phyloP scores from a whole-genome alignment of 2,797 vertebrate species.

The Acestrorhynchus altus region DNA sequence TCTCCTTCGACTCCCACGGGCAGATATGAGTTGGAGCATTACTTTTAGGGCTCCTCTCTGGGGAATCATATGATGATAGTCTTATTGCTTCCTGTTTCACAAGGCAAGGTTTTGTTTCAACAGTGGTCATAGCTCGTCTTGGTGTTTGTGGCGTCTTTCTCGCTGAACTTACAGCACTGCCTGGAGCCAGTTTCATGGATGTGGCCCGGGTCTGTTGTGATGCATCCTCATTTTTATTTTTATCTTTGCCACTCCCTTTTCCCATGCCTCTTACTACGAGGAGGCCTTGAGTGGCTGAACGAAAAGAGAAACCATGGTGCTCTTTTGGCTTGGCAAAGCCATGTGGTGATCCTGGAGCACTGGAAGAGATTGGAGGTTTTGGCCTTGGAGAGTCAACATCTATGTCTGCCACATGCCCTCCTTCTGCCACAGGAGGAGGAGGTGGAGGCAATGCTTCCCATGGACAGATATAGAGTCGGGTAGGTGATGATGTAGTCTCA shows the following conservation, averaged over 20 bases:
- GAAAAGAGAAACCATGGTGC: constrained; percentile 71
- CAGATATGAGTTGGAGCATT: constrained; percentile 66
- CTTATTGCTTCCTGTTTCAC: constrained; percentile 78
- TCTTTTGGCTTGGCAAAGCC: constrained; percentile 63
- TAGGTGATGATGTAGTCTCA: constrained; percentile 66
- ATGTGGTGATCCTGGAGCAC: constrained; percentile 76
- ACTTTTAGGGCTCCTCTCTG: constrained; percentile 71
- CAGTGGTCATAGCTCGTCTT: constrained; percentile 71
- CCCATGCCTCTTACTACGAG: constrained; percentile 81
- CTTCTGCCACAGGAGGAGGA: constrained; percentile 56
- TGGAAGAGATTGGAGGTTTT: constrained; percentile 70
- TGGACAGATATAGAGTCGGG: constrained; percentile 59
- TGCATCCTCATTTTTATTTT: constrained; percentile 34
- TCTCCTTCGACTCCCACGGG: constrained; percentile 69
- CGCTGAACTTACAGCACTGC: constrained; percentile 63
- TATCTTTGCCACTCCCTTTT: constrained; percentile 55
- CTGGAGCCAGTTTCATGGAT: constrained; percentile 59
- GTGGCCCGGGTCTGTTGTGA: constrained; percentile 66
- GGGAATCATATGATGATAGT: constrained; percentile 75
- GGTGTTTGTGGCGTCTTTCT: constrained; percentile 61
- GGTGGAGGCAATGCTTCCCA: constrained; percentile 63
- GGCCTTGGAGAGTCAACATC: constrained; percentile 64
- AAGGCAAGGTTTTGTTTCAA: constrained; percentile 76
- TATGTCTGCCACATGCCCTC: constrained; percentile 48
- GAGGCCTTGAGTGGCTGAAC: constrained; percentile 73